Conservation (phyloP, 2,113 vertebrate genomes). For the Cichladusa arquata region DNA sequence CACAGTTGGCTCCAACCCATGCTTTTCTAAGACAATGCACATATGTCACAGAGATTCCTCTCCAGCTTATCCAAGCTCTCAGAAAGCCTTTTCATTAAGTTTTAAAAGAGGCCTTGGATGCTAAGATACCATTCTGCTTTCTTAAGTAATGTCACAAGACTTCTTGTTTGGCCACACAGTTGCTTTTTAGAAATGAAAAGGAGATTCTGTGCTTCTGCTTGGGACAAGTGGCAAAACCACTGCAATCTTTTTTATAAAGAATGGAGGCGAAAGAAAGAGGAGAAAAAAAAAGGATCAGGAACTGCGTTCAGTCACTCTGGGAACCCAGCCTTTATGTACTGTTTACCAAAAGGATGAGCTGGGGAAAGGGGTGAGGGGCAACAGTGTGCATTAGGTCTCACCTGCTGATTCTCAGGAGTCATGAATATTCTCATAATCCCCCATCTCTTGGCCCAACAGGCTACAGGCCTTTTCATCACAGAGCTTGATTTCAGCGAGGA, state of each 20-base stretch:
- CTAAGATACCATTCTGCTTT: conserved; percentile 87
- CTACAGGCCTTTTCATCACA: conserved; percentile 69
- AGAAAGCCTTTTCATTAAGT: conserved; percentile 73
- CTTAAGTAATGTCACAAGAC: conserved; percentile 94
- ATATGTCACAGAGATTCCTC: conserved; percentile 75
- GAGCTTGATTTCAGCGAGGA: conserved; percentile 55
- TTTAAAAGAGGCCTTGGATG: conserved; percentile 74
- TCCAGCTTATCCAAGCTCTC: conserved; percentile 65
- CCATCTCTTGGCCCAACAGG: conserved; percentile 68
- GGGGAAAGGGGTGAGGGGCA: conserved; percentile 47
- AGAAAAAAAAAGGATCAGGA: conserved; percentile 60
- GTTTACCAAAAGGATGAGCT: conserved; percentile 94
- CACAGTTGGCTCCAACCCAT: conserved; percentile 40
- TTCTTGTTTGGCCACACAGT: conserved; percentile 80
- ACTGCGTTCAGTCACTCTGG: conserved; percentile 84
- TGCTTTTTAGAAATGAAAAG: conserved; percentile 87
- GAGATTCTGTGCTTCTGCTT: conserved; percentile 73
- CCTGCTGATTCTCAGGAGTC: conserved; percentile 88
- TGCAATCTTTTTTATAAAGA: conserved; percentile 26
- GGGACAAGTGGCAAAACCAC: conserved; percentile 74
- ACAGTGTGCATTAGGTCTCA: conserved; percentile 77
- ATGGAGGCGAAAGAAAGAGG: not conserved
- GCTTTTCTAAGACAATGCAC: conserved; percentile 62
- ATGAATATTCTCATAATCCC: conserved; percentile 95
- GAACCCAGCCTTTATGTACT: conserved; percentile 79